Base-by-base conservation (phyloP, 2,113 vertebrate genomes). In the Leptocoma aspasia region DNA sequence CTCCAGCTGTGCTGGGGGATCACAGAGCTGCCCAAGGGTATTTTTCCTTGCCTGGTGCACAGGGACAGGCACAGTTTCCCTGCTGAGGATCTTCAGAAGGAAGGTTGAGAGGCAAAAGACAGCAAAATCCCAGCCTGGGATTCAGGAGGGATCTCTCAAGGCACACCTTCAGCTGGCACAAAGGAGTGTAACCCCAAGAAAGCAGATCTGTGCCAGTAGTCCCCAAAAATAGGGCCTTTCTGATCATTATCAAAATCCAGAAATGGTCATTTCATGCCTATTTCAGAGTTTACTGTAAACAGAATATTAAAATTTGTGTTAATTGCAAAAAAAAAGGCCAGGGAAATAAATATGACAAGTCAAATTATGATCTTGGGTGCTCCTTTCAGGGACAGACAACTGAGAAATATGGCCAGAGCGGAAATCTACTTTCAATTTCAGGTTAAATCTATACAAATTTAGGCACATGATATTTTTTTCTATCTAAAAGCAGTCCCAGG, bases 401-500 rank as follows among this genome's bases (percentile, higher is more conserved):
- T 8, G 33, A 94, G 69, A 92, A 95, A 85, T 54, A 89, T 0
- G 26, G 54, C 47, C 68, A 44, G 37, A 68, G 33, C 49, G 56
- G 76, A 88, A 82, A 90, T 41, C 35, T 42, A 68, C 64, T 76
- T 95, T 82, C 69, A 88, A 1, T 91, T 89, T 84, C 90, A 90
- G 60, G 60, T 94, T 82, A 78, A 94, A 49, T 11, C 50, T 63
- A 26, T 26, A 68, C 81, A 93, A 60, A 68, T 71, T 92, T 45
- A 83, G 50, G 63, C 53, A 87, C 60, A 23, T 13, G 18, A 8
- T 81, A 20, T 45, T 53, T 82, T 92, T 87, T 84, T 71, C 42
- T 76, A 8, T 65, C 53, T 54, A 94, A 91, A 92, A 90, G 65
- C 86, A 66, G 49, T 83, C 92, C 86, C 94, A 95, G 83, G 76